Evolutionary conservation across 1,140 invertebrate species (phyloP), one percentile per base, ranked within the genome.

Genomic region (Phthorimaea operculella): DNA sequence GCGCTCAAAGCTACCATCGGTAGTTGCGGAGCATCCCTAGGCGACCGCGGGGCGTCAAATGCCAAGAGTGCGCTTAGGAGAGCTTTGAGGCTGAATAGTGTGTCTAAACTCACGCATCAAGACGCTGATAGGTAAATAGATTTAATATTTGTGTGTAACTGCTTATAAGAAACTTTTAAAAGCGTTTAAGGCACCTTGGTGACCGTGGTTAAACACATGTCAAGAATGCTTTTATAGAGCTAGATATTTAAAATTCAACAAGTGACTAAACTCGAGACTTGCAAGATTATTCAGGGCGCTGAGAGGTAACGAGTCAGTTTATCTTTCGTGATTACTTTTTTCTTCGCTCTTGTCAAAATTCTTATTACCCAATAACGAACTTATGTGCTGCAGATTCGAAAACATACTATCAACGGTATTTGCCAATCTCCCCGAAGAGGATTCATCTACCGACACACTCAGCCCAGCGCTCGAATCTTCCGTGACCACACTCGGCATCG

Each of bases 1-100:
- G 95, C 97, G 6, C 86, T 99, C 50, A 97, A 97, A 86, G 97
- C 96, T 1, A 92, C 98, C 8, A 87, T 99, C 1, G 89, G 91
- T 59, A 90, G 91, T n/a, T 86, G 85, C 51, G 62, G 79, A 33
- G 69, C 60, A 1, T 67, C 65, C 14, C 54, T 80, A 14, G 57
- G 56, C 14, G 59, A 45, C 63, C 66, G 53, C 55, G 49, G 6
- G 16, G 52, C 17, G 48, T 48, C 56, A 10, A 54, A 63, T 49
- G n/a, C 57, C 72, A 36, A 62, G 71, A 17, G 91, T 93, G 79
- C 83, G 88, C 55, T 83, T 89, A 55, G 68, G 94, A 42, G 90
- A 93, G 12, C 91, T 96, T 0, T 89, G 91, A 62, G 91, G 49
- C 88, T 96, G 44, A 98, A 98, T 66, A 98, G 94, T 2, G 76